Evolutionary conservation across 1,140 invertebrate species (phyloP).

Genomic region (Phortica variegata): DNA sequence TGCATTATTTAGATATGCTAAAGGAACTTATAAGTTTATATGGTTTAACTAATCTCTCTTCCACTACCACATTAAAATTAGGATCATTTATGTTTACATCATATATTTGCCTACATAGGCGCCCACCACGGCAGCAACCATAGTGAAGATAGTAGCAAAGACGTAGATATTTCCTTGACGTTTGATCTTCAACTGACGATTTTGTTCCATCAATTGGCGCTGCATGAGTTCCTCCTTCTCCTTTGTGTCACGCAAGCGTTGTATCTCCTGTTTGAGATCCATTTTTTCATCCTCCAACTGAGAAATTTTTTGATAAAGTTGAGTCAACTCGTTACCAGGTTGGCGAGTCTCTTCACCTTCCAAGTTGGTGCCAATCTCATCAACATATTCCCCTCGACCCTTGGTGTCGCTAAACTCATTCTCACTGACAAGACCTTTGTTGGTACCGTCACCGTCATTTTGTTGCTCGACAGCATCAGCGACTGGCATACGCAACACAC

Average conservation of each 20-base stretch:
- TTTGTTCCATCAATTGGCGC: background rate
- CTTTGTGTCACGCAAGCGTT: background rate
- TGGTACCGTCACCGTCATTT: background rate
- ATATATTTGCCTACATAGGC: background rate
- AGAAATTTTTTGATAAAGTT: constrained; percentile 5
- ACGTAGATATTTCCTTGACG: background rate
- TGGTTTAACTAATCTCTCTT: background rate
- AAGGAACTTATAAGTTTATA: too few species aligned
- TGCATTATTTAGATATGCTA: too few species aligned
- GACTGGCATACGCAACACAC: constrained; percentile 7
- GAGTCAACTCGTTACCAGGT: constrained; percentile 1
- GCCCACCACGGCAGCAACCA: background rate
- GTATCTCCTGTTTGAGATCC: constrained; percentile 11
- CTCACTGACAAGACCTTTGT: background rate
- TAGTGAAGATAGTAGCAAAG: background rate
- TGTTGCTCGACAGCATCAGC: background rate
- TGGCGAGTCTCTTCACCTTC: background rate
- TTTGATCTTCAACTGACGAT: background rate
- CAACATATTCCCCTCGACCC: too few species aligned
- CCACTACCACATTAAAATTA: background rate
- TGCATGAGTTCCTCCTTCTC: constrained; percentile 1
- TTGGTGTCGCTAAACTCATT: constrained; percentile 3
- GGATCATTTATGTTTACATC: background rate
- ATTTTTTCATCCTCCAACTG: constrained; percentile 17
- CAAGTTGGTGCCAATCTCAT: too few species aligned